A percentile compares a stretch with the other conserved stretches of the same genome.
Evolutionary conservation across 2,888 invertebrate species (phyloP).

Genomic region (Meta bourneti): DNA sequence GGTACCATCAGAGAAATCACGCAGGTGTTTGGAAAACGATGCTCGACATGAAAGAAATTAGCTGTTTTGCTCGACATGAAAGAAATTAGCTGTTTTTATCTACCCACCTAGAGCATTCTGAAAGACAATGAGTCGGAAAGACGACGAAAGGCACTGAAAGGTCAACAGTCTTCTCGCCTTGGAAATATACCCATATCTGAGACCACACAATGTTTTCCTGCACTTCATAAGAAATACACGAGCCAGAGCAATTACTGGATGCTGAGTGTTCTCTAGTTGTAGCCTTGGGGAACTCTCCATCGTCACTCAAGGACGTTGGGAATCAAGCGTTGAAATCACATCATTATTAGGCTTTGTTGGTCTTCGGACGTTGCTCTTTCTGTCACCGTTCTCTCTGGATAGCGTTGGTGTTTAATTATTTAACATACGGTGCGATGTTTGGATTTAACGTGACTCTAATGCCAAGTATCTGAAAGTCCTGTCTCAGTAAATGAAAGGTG

Average conservation of each 20-base stretch:
- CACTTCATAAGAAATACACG: background rate
- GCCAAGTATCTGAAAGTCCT: too few species aligned
- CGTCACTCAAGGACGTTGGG: background rate
- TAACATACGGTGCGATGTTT: too few species aligned
- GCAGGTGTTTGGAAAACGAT: too few species aligned
- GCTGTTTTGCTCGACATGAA: too few species aligned
- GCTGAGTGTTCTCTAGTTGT: background rate
- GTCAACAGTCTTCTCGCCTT: constrained; percentile 10
- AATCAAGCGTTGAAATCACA: background rate
- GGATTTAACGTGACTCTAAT: too few species aligned
- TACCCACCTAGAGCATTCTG: background rate
- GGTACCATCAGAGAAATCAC: too few species aligned
- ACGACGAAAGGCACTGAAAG: background rate
- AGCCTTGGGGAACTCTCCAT: constrained; percentile 1
- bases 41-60: too few species aligned
- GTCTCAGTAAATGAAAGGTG: too few species aligned
- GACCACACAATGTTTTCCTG: background rate
- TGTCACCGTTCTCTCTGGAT: background rate
- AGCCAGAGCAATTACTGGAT: too few species aligned
- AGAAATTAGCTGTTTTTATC: too few species aligned
- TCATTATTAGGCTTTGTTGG: background rate
- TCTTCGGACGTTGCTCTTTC: background rate
- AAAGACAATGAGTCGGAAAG: background rate
- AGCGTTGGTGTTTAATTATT: background rate
- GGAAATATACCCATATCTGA: background rate